Evolutionary conservation across 2,113 vertebrate species (phyloP), one percentile per base, ranked within the genome.

Genomic region (Bos indicus): DNA sequence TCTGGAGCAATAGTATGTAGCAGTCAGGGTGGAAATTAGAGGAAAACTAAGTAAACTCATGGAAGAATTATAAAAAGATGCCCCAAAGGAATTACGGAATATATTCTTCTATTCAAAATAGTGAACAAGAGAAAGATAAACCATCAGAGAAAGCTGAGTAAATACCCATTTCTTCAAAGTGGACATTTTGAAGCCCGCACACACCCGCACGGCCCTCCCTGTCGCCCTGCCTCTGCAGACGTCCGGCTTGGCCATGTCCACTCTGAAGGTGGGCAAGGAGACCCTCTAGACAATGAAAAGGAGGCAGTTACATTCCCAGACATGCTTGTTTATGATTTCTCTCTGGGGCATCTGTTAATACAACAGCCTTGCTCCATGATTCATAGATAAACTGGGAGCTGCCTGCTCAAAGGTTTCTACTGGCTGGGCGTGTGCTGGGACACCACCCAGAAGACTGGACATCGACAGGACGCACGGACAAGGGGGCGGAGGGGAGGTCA

Each of bases 301-400:
- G 71, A 56, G 51, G 2, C 28, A 25, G 7, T 3, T 11, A 4
- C 19, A 16, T 40, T 10, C 33, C 12, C 21, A 40, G 3, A 17
- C 36, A 12, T 33, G 60, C 30, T 33, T 19, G 40, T 21, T 57
- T 10, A 7, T 2, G 30, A 1, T 15, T 56, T 78, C 52, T 40
- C 1, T 10, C 8, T n/a, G 86, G 59, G 48, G 2, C 7, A 16
- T 16, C 14, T 23, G 11, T 48, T 9, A 7, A 16, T 2, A 15
- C 30, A 7, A 1, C 0, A 0, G 2, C 0, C 0, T 4, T 40
- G 16, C 40, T 2, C 51, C 33, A 12, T 13, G 2, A 9, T 51
- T 51, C 17, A 13, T 7, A 12, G 43, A 30, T 7, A 26, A 12
- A 23, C 2, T 2, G 28, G 36, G 77, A 57, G 77, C 10, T 2